Conservation (phyloP, 2,888 invertebrate genomes). For the Hypolimnas misippus region DNA sequence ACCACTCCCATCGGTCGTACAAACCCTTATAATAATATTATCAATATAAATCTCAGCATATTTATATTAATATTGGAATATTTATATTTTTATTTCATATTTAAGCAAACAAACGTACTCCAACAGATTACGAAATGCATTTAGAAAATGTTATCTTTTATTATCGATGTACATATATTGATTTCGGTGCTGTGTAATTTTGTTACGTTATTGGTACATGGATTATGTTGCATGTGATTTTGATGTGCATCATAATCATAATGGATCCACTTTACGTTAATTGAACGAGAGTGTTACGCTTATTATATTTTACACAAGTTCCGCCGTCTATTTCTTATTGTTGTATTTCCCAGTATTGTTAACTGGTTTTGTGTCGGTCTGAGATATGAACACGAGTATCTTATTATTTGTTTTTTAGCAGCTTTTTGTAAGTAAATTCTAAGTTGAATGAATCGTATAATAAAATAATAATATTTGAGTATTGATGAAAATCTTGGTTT, state of each 20-base stretch:
- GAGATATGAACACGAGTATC: neutral
- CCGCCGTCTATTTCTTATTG: slow-evolving; percentile 16
- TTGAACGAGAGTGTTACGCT: slow-evolving; percentile 4
- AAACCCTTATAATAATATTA: neutral
- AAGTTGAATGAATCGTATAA: neutral
- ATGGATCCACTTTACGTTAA: slow-evolving; percentile 21
- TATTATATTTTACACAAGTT: slow-evolving; percentile 12
- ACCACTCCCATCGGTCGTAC: slow-evolving; percentile 33
- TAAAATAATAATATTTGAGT: neutral
- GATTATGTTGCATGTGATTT: slow-evolving; percentile 20
- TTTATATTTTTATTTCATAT: neutral
- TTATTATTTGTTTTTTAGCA: neutral
- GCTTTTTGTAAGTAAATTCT: neutral
- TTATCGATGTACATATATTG: slow-evolving; percentile 24
- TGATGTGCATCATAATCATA: slow-evolving; percentile 17
- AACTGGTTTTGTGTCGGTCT: slow-evolving; percentile 22
- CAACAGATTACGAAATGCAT: slow-evolving; percentile 11
- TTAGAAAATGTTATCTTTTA: slow-evolving; percentile 25
- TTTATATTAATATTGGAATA: neutral
- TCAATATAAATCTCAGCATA: neutral
- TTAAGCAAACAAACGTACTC: slow-evolving; percentile 3
- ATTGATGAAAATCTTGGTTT: neutral
- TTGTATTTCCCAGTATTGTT: slow-evolving; percentile 8
- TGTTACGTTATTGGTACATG: slow-evolving; percentile 18
- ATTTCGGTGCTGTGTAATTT: neutral